Conservation (phyloP, 2,797 vertebrate genomes). For the Sus cebifrons region DNA sequence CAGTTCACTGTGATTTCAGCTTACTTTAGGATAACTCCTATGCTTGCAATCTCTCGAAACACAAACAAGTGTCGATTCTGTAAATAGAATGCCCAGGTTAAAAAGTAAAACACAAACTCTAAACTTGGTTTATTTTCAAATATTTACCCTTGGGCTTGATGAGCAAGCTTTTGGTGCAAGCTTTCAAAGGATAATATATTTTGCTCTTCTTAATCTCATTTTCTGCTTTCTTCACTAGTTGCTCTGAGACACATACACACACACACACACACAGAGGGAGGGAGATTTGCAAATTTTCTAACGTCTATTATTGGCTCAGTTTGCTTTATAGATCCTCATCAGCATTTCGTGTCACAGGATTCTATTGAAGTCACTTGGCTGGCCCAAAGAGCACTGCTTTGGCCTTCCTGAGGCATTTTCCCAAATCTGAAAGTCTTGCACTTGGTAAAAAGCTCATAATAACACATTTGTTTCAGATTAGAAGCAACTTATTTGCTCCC, state of each 20-base stretch:
- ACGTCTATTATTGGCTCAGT: background rate
- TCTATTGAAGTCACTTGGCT: background rate
- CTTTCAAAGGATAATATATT: background rate
- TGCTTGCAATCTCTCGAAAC: background rate
- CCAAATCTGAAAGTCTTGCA: background rate
- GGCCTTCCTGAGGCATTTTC: background rate
- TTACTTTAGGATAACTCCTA: background rate
- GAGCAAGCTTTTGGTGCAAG: background rate
- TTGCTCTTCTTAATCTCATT: background rate
- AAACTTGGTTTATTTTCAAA: background rate
- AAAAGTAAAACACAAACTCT: conserved; percentile 25
- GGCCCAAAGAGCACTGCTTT: background rate
- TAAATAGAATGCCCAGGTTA: background rate
- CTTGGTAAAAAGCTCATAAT: background rate
- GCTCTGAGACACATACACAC: background rate
- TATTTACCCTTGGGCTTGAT: background rate
- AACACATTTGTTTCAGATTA: background rate
- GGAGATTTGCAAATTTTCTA: background rate
- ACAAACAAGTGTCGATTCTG: background rate
- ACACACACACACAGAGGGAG: too few species aligned
- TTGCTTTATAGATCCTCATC: background rate
- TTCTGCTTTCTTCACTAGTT: background rate
- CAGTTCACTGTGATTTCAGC: background rate
- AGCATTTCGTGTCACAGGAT: background rate
- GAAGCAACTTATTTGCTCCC: background rate